Percentiles rank a stretch among this genome's conserved stretches.
Conservation (phyloP, 2,888 invertebrate species). For the Antheraea yamamai region DNA sequence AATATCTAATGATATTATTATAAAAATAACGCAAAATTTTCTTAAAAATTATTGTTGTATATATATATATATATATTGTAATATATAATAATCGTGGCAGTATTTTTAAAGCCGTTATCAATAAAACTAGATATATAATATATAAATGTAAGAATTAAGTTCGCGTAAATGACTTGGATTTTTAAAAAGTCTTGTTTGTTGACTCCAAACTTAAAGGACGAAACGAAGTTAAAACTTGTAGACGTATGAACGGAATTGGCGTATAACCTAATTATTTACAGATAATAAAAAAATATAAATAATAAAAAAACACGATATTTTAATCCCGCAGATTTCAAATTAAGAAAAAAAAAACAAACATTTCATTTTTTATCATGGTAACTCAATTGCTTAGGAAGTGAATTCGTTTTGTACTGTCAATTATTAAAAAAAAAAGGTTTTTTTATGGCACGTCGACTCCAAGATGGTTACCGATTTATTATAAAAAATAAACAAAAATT, state of each 20-base stretch:
- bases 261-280: slow-evolving; percentile 54
- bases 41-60: slow-evolving; percentile 24
- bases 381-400: slow-evolving; percentile 49
- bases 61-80: slow-evolving; percentile 25
- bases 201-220: background rate
- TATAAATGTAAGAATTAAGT: background rate
- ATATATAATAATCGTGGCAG: slow-evolving; percentile 31
- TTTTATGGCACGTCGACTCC: slow-evolving; percentile 61
- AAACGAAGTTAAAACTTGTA: background rate
- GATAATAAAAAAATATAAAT: slow-evolving; percentile 31
- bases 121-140: slow-evolving; percentile 20
- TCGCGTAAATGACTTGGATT: background rate
- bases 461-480: slow-evolving; percentile 36
- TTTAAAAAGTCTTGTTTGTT: background rate
- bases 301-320: slow-evolving; percentile 11
- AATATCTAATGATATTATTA: slow-evolving; percentile 62
- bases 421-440: slow-evolving; percentile 28
- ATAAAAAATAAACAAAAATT: slow-evolving; percentile 3
- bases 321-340: slow-evolving; percentile 11
- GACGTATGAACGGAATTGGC: background rate
- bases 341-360: slow-evolving; percentile 10
- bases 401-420: slow-evolving; percentile 43
- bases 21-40: slow-evolving; percentile 14
- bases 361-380: slow-evolving; percentile 30
- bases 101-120: slow-evolving; percentile 25